phyloP scores from a whole-genome alignment of 1,140 invertebrate species.

The Drosophila pruinosa region DNA sequence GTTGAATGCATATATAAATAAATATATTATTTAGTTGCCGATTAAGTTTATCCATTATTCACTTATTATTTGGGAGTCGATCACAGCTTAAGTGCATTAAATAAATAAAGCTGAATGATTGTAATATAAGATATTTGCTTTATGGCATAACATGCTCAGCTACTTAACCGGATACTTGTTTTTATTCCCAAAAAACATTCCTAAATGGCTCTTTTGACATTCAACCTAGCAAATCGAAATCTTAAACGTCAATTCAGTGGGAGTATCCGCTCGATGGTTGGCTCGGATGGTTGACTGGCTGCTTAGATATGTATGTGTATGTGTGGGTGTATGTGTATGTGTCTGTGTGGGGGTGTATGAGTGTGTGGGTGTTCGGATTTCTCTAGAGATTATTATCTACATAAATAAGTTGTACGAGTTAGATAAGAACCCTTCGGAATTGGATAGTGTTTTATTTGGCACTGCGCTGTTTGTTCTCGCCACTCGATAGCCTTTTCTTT shows the following conservation, averaged over 20 bases:
- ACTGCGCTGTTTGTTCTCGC: conserved; percentile 19
- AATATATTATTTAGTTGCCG: too few species aligned
- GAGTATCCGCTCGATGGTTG: background rate
- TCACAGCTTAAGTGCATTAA: too few species aligned
- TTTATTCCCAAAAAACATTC: background rate
- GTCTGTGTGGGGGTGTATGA: too few species aligned
- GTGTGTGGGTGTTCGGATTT: conserved; percentile 1
- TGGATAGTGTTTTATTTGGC: conserved; percentile 36
- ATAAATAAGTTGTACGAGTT: conserved; percentile 31
- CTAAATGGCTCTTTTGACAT: conserved; percentile 5
- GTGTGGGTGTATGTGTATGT: background rate
- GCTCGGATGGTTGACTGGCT: too few species aligned
- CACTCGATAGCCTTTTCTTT: conserved; percentile 37
- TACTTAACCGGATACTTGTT: background rate
- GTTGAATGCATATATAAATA: too few species aligned
- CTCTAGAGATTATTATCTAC: conserved; percentile 32
- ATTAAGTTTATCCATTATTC: too few species aligned
- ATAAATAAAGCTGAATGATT: background rate
- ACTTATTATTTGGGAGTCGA: too few species aligned
- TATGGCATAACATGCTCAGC: background rate
- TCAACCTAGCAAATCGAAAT: background rate
- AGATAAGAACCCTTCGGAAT: conserved; percentile 26
- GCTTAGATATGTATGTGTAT: too few species aligned
- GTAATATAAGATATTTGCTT: background rate
- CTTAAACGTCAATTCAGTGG: background rate